Evolutionary conservation across 2,113 vertebrate genomes (phyloP).

Genomic region (Carassius gibelio): DNA sequence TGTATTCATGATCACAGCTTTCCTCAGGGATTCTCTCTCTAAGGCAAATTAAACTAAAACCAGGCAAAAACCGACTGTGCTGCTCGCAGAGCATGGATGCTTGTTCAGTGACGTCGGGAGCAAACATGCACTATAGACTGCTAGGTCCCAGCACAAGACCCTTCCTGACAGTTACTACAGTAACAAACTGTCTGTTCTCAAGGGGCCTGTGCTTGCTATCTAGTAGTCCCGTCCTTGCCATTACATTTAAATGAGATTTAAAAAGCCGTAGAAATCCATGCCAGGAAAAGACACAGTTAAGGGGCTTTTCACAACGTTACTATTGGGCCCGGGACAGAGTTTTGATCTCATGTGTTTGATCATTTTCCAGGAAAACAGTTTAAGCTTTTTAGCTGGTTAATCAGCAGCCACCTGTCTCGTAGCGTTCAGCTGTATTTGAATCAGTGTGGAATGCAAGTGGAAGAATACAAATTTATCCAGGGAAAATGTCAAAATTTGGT

Average conservation of each 20-base stretch:
- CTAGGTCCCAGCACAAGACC: not conserved
- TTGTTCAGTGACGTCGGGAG: conserved; percentile 21
- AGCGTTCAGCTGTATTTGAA: not conserved
- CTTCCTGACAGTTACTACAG: conserved; percentile 29
- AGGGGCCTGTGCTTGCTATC: conserved; percentile 3
- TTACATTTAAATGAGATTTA: not conserved
- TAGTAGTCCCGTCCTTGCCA: not conserved
- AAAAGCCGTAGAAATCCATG: not conserved
- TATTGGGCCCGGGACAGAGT: not conserved
- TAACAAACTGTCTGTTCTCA: conserved; percentile 28
- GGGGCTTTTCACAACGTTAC: not conserved
- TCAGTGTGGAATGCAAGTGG: not conserved
- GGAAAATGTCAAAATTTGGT: conserved; percentile 18
- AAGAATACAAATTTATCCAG: not conserved
- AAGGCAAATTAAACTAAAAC: conserved; percentile 17
- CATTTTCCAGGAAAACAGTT: conserved; percentile 45
- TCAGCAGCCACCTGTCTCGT: not conserved
- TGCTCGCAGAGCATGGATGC: not conserved
- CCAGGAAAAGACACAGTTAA: not conserved
- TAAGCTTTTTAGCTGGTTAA: conserved; percentile 17
- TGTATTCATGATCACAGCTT: conserved; percentile 21
- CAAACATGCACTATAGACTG: not conserved
- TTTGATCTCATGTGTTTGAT: conserved; percentile 31
- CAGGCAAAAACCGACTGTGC: not conserved
- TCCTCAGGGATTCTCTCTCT: conserved; percentile 2